Conservation (phyloP, 1,140 invertebrate genomes). For the Oedothorax gibbosus region DNA sequence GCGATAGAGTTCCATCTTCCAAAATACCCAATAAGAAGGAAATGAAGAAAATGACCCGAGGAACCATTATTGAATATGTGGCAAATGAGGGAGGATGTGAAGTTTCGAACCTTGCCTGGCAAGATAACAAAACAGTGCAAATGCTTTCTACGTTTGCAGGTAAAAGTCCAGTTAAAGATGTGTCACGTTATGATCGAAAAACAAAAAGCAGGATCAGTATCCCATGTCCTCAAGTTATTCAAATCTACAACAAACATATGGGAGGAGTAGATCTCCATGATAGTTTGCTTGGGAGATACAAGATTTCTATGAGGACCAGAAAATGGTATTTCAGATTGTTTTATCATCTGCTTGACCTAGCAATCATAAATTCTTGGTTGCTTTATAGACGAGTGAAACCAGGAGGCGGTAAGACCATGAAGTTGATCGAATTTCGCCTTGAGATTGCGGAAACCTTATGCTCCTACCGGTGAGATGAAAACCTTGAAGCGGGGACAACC, state of each 20-base stretch:
- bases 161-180: not conserved
- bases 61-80: not conserved
- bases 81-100: no score
- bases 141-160: not conserved
- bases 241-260: not conserved
- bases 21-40: not conserved
- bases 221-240: not conserved
- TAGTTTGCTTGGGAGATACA: not conserved
- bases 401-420: not conserved
- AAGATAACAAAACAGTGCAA: not conserved
- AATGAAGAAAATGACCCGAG: not conserved
- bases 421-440: not conserved
- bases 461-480: no score
- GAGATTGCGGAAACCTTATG: not conserved
- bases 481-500: no score
- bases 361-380: conserved; percentile 4
- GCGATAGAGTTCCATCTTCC: not conserved
- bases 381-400: not conserved
- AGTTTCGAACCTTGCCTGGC: not conserved
- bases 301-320: not conserved
- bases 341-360: conserved; percentile 17
- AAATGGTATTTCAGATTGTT: not conserved
- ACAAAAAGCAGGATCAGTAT: not conserved
- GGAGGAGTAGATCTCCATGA: conserved; percentile 1
- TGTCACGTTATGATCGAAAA: not conserved